phyloP scores from a whole-genome alignment of 2,797 vertebrate species.

The Mormyrus proboscirostris region DNA sequence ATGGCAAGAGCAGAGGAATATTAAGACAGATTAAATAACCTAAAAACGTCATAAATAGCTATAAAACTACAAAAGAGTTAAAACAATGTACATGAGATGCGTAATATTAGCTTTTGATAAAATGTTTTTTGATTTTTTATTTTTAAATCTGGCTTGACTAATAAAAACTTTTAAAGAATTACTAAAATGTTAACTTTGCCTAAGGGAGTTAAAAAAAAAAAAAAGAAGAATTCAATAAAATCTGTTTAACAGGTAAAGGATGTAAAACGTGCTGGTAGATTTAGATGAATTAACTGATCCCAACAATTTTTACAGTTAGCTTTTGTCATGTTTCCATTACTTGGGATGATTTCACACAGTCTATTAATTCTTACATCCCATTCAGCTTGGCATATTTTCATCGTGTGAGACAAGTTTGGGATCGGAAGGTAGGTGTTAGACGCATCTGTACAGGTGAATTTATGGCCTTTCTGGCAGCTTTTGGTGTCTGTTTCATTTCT shows the following conservation, averaged over 20 bases:
- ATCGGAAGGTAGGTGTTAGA: neutral
- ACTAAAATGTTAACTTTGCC: neutral
- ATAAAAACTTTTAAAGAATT: neutral
- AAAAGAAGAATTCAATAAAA: neutral
- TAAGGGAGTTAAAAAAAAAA: neutral
- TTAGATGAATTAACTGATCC: neutral
- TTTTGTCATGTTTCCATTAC: neutral
- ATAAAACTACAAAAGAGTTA: neutral
- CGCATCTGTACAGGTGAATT: neutral
- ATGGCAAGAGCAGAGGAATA: neutral
- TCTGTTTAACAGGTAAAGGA: neutral
- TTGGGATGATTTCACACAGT: neutral
- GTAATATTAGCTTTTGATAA: neutral
- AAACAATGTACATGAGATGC: neutral
- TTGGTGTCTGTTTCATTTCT: neutral
- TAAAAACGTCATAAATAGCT: neutral
- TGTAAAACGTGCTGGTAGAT: neutral
- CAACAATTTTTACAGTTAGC: neutral
- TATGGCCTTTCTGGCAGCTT: neutral
- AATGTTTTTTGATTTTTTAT: neutral
- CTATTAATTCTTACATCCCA: neutral
- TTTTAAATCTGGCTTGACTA: neutral
- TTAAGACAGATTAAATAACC: neutral
- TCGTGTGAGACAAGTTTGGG: neutral
- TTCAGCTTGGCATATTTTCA: neutral